Evolutionary conservation across 2,888 invertebrate species (phyloP).

Genomic region (Drosophila falleni): DNA sequence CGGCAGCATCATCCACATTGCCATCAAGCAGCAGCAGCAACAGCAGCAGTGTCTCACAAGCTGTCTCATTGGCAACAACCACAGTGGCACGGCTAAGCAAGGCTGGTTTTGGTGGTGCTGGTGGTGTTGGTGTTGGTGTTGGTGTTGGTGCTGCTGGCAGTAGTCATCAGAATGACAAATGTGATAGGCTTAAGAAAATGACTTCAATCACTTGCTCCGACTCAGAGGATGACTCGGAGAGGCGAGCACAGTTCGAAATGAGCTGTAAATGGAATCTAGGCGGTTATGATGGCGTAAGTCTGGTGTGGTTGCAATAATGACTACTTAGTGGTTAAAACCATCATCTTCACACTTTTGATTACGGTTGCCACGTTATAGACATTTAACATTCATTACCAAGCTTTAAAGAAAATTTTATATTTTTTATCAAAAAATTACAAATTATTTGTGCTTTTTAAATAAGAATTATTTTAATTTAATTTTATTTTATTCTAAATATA

Average conservation of each 20-base stretch:
- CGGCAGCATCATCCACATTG: slow-evolving; percentile 27
- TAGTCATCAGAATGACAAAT: slow-evolving; percentile 83
- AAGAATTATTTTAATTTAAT: too few relatives aligned
- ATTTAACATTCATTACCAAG: neutral
- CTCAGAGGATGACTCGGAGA: slow-evolving; percentile 85
- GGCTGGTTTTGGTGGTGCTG: slow-evolving; percentile 60
- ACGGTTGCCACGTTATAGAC: neutral
- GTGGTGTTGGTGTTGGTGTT: slow-evolving; percentile 31
- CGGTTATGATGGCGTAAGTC: slow-evolving; percentile 85
- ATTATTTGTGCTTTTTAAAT: too few relatives aligned
- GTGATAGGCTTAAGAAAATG: slow-evolving; percentile 84
- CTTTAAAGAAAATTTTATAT: too few relatives aligned
- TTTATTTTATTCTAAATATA: too few relatives aligned
- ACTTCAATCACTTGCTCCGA: slow-evolving; percentile 85
- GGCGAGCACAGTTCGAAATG: slow-evolving; percentile 82
- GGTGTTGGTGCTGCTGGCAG: slow-evolving; percentile 41
- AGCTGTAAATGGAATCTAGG: slow-evolving; percentile 83
- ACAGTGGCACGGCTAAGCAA: slow-evolving; percentile 77
- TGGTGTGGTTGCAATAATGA: slow-evolving; percentile 19
- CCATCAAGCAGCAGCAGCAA: slow-evolving; percentile 52
- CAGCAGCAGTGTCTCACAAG: slow-evolving; percentile 81
- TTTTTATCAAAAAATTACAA: too few relatives aligned
- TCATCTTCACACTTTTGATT: neutral
- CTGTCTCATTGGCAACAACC: slow-evolving; percentile 78
- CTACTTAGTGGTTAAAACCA: neutral